A percentile compares a stretch with the other conserved stretches of the same genome.
Evolutionary conservation across 2,888 invertebrate species (phyloP).

Genomic region (Criorhina ranunculi): DNA sequence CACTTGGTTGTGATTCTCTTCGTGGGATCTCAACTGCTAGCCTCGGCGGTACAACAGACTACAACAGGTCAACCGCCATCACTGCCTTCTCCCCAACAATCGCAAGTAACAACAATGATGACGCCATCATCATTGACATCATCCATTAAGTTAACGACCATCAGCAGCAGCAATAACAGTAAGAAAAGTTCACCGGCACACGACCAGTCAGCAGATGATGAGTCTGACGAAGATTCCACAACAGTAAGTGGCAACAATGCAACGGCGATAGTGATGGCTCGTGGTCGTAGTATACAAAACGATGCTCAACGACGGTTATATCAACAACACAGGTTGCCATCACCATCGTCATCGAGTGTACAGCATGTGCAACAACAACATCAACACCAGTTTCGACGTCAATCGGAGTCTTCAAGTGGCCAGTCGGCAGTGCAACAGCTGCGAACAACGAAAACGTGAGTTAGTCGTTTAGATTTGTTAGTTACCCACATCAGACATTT

Average conservation of each 20-base stretch:
- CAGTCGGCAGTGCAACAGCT: constrained; percentile 62
- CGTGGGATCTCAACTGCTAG: constrained; percentile 78
- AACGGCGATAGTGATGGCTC: constrained; percentile 49
- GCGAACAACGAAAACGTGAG: constrained; percentile 82
- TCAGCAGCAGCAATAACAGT: constrained; percentile 58
- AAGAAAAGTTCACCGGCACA: constrained; percentile 72
- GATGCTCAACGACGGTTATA: constrained; percentile 48
- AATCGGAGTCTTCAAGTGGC: constrained; percentile 51
- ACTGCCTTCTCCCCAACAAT: constrained; percentile 83
- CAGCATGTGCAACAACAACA: constrained; percentile 72
- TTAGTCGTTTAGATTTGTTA: constrained; percentile 62
- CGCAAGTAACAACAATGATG: constrained; percentile 74
- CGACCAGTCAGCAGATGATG: constrained; percentile 62
- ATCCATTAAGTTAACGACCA: constrained; percentile 67
- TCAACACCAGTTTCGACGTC: constrained; percentile 74
- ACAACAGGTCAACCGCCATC: constrained; percentile 83
- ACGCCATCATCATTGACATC: constrained; percentile 77
- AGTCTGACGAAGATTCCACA: constrained; percentile 61
- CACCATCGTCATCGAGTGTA: constrained; percentile 62
- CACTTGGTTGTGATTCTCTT: constrained; percentile 82
- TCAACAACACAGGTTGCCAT: constrained; percentile 73
- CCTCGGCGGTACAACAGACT: constrained; percentile 81
- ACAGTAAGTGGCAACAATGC: constrained; percentile 46
- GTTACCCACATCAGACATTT: constrained; percentile 5
- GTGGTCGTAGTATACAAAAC: constrained; percentile 54